phyloP scores from a whole-genome alignment of 2,113 vertebrate genomes.

The Phrynocephalus versicolor region DNA sequence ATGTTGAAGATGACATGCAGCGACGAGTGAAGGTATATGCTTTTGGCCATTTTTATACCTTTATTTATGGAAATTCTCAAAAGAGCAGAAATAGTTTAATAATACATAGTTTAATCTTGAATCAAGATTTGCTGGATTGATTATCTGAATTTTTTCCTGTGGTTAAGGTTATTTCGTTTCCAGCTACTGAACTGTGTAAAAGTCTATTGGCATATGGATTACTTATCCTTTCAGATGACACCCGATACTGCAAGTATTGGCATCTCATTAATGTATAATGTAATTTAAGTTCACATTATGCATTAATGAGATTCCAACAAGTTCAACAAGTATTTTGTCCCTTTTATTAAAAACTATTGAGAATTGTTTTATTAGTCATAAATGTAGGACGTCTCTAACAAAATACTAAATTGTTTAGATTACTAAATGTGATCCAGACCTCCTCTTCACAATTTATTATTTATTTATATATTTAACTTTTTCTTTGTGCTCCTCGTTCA shows the following conservation, averaged over 20 bases:
- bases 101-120: background rate
- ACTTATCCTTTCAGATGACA: too few species aligned
- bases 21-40: slow-evolving; percentile 93
- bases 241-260: background rate
- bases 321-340: too few species aligned
- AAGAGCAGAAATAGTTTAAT: too few species aligned
- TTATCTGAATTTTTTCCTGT: too few species aligned
- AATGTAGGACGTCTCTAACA: background rate
- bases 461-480: too few species aligned
- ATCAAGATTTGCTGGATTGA: background rate
- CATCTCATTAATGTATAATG: background rate
- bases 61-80: background rate
- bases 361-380: background rate
- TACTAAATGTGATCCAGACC: too few species aligned
- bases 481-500: too few species aligned
- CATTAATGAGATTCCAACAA: too few species aligned
- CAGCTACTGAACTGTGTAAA: background rate
- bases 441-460: too few species aligned
- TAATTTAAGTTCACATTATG: too few species aligned
- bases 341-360: background rate
- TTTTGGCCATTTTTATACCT: background rate
- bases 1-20: slow-evolving; percentile 97
- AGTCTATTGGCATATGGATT: background rate
- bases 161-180: background rate
- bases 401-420: too few species aligned